Percentiles rank a stretch among this genome's conserved stretches.
Conservation (phyloP, 2,797 vertebrate genomes). For the Pipistrellus nathusii region DNA sequence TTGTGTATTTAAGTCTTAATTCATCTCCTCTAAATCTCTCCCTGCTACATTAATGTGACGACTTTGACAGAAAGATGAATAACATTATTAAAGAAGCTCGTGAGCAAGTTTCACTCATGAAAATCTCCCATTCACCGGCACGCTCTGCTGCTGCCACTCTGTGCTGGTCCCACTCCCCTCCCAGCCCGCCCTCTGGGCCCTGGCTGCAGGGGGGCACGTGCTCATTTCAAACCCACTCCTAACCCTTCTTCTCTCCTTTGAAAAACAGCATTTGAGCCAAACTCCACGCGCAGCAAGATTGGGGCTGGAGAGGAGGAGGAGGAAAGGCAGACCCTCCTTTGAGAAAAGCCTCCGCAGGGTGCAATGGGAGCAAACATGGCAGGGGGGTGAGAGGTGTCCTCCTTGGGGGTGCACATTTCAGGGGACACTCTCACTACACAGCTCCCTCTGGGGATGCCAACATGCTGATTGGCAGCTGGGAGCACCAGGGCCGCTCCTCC, state of each 20-base stretch:
- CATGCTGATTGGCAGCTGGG: too few relatives aligned
- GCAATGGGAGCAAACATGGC: not conserved
- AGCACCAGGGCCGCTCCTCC: not conserved
- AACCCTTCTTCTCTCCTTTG: not conserved
- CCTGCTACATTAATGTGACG: slow-evolving; percentile 86
- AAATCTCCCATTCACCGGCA: slow-evolving; percentile 69
- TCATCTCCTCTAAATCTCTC: slow-evolving; percentile 88
- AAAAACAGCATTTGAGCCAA: fast-evolving
- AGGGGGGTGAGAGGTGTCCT: not conserved
- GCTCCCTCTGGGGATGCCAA: not conserved
- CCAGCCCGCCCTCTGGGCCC: not conserved
- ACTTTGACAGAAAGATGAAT: slow-evolving; percentile 90
- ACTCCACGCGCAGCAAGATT: fast-evolving
- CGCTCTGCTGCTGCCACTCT: not conserved
- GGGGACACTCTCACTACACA: not conserved
- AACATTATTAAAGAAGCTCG: slow-evolving; percentile 87
- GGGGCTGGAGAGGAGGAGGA: not conserved
- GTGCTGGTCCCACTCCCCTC: not conserved
- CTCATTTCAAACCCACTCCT: not conserved
- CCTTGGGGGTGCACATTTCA: not conserved
- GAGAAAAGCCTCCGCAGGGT: not conserved
- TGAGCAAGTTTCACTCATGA: slow-evolving; percentile 86
- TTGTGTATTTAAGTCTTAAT: slow-evolving; percentile 89
- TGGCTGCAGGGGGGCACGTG: not conserved
- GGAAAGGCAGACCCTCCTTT: not conserved